Evolutionary conservation across 2,797 vertebrate genomes (phyloP), one percentile per base, ranked within the genome.

Genomic region (Chromobotia macracanthus): DNA sequence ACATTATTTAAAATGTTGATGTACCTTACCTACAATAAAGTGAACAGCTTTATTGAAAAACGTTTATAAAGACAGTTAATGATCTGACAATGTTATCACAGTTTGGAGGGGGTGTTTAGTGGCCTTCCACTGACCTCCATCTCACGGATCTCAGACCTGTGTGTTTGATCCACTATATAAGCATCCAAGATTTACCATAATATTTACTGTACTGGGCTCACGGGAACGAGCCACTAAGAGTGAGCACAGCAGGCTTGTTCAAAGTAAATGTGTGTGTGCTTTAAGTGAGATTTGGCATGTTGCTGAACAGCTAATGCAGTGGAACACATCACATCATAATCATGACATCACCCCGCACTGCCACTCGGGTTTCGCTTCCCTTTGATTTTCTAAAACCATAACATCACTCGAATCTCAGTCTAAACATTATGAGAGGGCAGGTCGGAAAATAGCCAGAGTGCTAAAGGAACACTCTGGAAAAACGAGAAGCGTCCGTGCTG

Each of bases 281-380:
- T 48, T 60, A 55, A 51, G 66, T 7, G 13, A 51, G 35, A 51
- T 6, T 18, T 28, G 38, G 60, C 55, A 58, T 41, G 8, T 9
- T 2, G 13, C 18, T 55, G 1, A 68, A 78, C 16, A 41, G 28
- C 75, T 74, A 44, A 67, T 16, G 25, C 77, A 38, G 58, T 61
- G 68, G 82, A 83, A 72, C 63, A 72, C 31, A 81, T 77, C 66
- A 50, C 55, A 72, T 69, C 63, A 66, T 70, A 60, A 66, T 4
- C 50, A 71, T 85, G 82, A 87, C 82, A 78, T 87, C 83, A 72
- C 15, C 50, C 58, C 11, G 23, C 65, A 21, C 58, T 1, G 48
- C 41, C 72, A 63, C 74, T 35, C 68, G 3, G 63, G n/a, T 46
- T 48, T 75, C n/a, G 56, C n/a, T 31, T n/a, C 46, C 72, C 44